Percentiles rank a stretch among this genome's conserved stretches.
These are phyloP conservation scores for Cettia cetti DNA, from an alignment of 2,113 vertebrate species.

Conservation along the genomic window DNA sequence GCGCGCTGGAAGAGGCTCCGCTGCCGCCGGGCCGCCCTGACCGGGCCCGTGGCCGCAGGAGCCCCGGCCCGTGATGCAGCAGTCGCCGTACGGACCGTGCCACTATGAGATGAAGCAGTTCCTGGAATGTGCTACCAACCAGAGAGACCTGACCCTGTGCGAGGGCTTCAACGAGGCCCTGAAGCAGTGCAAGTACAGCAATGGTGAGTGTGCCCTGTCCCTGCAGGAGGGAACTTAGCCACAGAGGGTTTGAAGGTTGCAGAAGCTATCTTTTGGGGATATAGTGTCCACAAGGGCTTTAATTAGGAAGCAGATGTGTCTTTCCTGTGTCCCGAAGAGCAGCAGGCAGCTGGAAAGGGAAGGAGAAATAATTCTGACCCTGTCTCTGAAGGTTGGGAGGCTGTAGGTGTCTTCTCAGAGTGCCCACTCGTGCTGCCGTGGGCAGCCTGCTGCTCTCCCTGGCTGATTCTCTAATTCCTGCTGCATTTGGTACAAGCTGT, in stretches of 20 bases:
- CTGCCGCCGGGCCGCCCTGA: neutral
- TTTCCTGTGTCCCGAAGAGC: neutral
- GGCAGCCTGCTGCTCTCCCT: neutral
- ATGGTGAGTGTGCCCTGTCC: conserved; percentile 63
- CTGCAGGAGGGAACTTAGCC: fast-evolving
- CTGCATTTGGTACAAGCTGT: fast-evolving
- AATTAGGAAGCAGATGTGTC: neutral
- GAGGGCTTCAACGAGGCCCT: conserved; percentile 93
- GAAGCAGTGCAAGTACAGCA: conserved; percentile 90
- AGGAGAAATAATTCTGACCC: fast-evolving
- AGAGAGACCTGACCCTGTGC: conserved; percentile 85
- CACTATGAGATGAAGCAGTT: conserved; percentile 92
- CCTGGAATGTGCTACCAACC: conserved; percentile 87
- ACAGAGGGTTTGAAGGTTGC: fast-evolving
- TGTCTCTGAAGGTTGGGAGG: too few species aligned
- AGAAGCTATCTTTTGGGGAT: fast-evolving
- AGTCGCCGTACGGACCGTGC: conserved; percentile 78
- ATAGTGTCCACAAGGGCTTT: fast-evolving
- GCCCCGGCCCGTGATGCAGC: conserved; percentile 38
- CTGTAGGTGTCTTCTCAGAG: fast-evolving
- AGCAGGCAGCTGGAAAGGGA: neutral
- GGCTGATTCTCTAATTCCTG: neutral
- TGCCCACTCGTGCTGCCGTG: fast-evolving
- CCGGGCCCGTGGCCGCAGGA: conserved; percentile 50
- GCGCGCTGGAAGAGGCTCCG: neutral